phyloP scores from a whole-genome alignment of 1,140 invertebrate species.

The Atta texana region DNA sequence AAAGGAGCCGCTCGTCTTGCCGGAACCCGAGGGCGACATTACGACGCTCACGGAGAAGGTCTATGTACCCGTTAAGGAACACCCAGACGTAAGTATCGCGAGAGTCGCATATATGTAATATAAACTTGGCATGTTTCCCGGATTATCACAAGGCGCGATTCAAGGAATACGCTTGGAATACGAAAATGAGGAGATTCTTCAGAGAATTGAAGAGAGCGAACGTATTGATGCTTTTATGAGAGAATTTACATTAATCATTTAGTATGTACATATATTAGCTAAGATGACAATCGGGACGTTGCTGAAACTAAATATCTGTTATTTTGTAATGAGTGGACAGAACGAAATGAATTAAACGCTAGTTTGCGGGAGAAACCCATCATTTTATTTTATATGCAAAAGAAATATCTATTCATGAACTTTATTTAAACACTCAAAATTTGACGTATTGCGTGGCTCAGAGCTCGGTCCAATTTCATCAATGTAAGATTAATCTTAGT shows the following conservation, averaged over 20 bases:
- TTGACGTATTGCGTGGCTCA: not conserved
- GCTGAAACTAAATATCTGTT: slow-evolving; percentile 18
- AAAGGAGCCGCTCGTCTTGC: slow-evolving; percentile 96
- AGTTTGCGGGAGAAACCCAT: not conserved
- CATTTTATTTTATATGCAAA: not conserved
- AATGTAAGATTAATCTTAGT: too few relatives aligned
- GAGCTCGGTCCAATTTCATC: too few relatives aligned
- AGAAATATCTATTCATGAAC: not conserved
- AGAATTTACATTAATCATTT: slow-evolving; percentile 3
- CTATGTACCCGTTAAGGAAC: slow-evolving; percentile 99
- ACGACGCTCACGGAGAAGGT: slow-evolving; percentile 99
- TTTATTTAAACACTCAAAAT: not conserved
- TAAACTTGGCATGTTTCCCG: not conserved
- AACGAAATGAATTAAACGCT: not conserved
- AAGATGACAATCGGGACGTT: not conserved
- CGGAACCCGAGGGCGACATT: slow-evolving; percentile 96
- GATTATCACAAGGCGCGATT: not conserved
- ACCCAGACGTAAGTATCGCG: slow-evolving; percentile 97
- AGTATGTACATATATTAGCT: not conserved
- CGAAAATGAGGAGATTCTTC: not conserved
- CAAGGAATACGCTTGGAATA: not conserved
- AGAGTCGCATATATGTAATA: not conserved
- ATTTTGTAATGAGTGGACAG: not conserved
- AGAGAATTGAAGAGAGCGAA: not conserved
- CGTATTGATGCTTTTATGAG: not conserved